Percentiles rank a stretch among this genome's conserved stretches.
These are phyloP conservation scores for Arvicanthis niloticus DNA, from an alignment of 2,113 vertebrate genomes.

Conservation along the genomic window DNA sequence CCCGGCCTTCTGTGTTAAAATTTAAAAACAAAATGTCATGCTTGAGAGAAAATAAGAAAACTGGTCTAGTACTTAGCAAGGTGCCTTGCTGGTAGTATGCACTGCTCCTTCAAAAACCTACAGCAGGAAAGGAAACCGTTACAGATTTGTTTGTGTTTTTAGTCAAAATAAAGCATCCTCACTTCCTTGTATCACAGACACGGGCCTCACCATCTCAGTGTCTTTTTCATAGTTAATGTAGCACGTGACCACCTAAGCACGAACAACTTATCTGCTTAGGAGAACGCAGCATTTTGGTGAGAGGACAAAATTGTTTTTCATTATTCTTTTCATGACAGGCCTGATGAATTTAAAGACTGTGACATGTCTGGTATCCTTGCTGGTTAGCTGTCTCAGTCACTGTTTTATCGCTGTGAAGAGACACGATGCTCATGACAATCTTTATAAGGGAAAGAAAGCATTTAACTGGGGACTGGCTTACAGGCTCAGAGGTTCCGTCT, in stretches of 20 bases:
- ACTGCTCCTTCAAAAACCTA: not conserved
- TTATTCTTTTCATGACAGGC: not conserved
- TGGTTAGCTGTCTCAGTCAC: not conserved
- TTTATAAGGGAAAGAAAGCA: not conserved
- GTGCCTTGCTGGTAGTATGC: not conserved
- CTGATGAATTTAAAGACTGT: not conserved
- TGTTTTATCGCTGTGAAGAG: too few relatives aligned
- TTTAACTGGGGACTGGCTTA: not conserved
- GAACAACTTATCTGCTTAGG: not conserved
- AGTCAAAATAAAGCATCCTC: constrained; percentile 25
- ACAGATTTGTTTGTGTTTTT: not conserved
- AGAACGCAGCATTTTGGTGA: not conserved
- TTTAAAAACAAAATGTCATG: not conserved
- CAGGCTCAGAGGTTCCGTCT: not conserved
- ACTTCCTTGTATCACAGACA: not conserved
- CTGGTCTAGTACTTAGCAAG: not conserved
- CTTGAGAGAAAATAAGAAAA: constrained; percentile 4
- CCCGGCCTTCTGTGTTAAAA: not conserved
- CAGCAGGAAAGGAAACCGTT: not conserved
- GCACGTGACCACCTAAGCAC: not conserved
- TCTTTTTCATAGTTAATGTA: not conserved
- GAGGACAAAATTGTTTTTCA: not conserved
- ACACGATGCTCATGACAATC: not conserved
- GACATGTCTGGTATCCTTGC: not conserved
- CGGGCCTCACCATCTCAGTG: not conserved